These are phyloP conservation scores for Amphiduros pacificus DNA, from an alignment of 2,888 invertebrate genomes.

Conservation along the genomic window DNA sequence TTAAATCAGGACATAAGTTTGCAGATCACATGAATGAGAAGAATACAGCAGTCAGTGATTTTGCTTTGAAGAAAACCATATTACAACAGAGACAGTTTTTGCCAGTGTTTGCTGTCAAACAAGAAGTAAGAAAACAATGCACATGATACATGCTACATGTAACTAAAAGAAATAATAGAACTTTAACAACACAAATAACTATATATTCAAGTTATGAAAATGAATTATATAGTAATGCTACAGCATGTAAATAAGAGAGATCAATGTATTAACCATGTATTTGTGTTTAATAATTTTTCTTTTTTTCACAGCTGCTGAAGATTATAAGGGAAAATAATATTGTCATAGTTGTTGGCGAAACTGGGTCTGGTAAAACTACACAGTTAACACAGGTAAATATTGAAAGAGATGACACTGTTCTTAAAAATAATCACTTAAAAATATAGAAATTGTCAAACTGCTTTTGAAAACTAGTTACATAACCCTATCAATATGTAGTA, in stretches of 20 bases:
- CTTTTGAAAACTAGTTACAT: background rate
- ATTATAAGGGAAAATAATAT: conserved; percentile 76
- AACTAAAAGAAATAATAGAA: background rate
- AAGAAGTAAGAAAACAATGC: conserved; percentile 67
- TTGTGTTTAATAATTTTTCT: background rate
- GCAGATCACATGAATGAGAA: conserved; percentile 82
- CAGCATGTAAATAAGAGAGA: background rate
- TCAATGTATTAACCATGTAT: background rate
- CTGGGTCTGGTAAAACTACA: conserved; percentile 96
- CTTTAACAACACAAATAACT: background rate
- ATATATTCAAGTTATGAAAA: background rate
- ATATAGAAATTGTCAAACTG: background rate
- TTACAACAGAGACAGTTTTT: conserved; percentile 85
- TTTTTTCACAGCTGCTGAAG: conserved; percentile 67
- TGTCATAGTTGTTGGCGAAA: conserved; percentile 92
- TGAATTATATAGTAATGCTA: background rate
- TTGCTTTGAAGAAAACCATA: conserved; percentile 78
- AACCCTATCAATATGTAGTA: no score
- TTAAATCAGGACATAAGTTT: conserved; percentile 92
- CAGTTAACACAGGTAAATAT: conserved; percentile 86
- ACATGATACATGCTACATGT: background rate
- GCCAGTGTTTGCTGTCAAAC: conserved; percentile 93
- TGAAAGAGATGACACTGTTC: background rate
- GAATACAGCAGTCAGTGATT: conserved; percentile 74
- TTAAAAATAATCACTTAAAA: background rate